Conservation (phyloP, 1,140 invertebrate species). For the Solenopsis invicta region DNA sequence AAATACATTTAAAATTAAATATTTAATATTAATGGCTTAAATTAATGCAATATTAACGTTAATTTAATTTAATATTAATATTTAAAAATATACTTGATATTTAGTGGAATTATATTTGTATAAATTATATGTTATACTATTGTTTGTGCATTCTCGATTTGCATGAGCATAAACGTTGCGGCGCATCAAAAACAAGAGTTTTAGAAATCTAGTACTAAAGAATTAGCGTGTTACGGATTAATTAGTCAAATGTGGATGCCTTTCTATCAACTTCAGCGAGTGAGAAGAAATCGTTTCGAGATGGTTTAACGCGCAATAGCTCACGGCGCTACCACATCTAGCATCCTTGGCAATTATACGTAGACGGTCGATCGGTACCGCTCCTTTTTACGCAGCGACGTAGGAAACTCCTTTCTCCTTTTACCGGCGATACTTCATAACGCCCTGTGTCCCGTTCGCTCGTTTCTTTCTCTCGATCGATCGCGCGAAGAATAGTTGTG, state of each 20-base stretch:
- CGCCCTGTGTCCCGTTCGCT: neutral
- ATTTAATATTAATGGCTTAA: too few species aligned
- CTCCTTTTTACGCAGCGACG: constrained; percentile 42
- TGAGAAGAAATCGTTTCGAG: constrained; percentile 43
- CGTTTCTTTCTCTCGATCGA: constrained; percentile 7
- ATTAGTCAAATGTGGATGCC: constrained; percentile 31
- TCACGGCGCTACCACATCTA: constrained; percentile 19
- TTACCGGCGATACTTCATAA: constrained; percentile 46
- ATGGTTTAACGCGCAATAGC: constrained; percentile 42
- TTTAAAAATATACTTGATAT: too few species aligned
- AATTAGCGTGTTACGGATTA: neutral
- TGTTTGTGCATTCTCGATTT: neutral
- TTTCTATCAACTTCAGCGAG: constrained; percentile 20
- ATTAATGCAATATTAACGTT: too few species aligned
- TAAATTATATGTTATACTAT: neutral
- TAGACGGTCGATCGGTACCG: constrained; percentile 8
- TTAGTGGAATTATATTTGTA: too few species aligned
- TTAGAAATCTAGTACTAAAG: neutral
- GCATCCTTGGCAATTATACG: constrained; percentile 52
- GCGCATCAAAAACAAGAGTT: constrained; percentile 2
- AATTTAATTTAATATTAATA: too few species aligned
- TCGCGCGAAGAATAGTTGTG: neutral
- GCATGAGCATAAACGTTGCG: neutral
- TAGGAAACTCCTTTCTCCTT: constrained; percentile 63
- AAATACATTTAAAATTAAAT: neutral